Evolutionary conservation across 2,797 vertebrate species (phyloP).

Genomic region (Phrynocephalus forsythii): DNA sequence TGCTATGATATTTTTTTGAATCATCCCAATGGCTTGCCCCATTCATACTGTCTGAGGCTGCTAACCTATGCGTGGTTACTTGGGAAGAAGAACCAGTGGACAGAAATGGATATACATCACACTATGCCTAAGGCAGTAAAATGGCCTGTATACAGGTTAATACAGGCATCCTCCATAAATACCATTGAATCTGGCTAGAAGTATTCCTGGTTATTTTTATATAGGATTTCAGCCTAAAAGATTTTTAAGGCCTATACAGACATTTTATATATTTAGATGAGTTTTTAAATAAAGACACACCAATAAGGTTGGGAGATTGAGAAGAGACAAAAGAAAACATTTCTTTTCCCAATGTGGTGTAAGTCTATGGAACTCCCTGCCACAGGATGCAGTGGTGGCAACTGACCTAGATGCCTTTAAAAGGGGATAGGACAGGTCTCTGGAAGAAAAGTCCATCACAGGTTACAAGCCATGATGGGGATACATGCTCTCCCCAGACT

Average conservation of each 20-base stretch:
- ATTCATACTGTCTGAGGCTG: not conserved
- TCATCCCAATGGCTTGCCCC: not conserved
- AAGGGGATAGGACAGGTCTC: too few species aligned
- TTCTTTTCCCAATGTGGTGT: too few species aligned
- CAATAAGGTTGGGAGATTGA: too few species aligned
- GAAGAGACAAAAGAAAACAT: too few species aligned
- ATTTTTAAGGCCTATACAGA: not conserved
- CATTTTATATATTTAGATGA: not conserved
- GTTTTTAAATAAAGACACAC: constrained; percentile 1
- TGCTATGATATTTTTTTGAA: not conserved
- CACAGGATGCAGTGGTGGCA: too few species aligned
- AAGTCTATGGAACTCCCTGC: too few species aligned
- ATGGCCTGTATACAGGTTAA: not conserved
- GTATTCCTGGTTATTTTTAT: not conserved
- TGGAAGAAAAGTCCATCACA: too few species aligned
- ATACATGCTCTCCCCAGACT: too few species aligned
- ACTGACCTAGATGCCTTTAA: too few species aligned
- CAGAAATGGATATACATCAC: not conserved
- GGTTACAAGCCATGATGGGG: too few species aligned
- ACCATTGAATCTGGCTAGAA: not conserved
- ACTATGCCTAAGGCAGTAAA: not conserved
- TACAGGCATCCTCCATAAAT: not conserved
- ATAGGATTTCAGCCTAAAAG: not conserved
- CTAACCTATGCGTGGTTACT: not conserved
- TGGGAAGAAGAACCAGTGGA: not conserved